Conservation (phyloP, 2,797 vertebrate genomes). For the Silurus lanzhouensis region DNA sequence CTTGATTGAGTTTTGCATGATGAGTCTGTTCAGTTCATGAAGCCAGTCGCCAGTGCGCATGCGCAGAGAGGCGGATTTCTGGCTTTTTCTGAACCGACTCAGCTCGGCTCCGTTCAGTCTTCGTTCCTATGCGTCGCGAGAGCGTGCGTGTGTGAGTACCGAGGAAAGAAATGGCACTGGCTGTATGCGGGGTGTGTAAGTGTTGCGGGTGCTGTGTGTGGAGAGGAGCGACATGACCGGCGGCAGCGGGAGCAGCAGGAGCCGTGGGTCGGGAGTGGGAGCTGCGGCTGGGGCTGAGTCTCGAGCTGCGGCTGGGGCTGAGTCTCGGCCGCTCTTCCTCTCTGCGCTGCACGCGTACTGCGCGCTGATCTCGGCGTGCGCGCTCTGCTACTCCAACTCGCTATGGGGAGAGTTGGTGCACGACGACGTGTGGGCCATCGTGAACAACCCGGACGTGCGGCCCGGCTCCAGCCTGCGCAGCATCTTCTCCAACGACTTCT, state of each 20-base stretch:
- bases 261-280: constrained; percentile 65
- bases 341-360: constrained; percentile 64
- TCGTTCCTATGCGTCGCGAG: background rate
- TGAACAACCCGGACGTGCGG: constrained; percentile 91
- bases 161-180: constrained; percentile 13
- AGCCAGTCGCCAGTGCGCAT: constrained; percentile 62
- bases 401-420: constrained; percentile 92
- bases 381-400: constrained; percentile 85
- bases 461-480: constrained; percentile 75
- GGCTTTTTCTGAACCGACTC: constrained; percentile 19
- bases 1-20: too few relatives aligned
- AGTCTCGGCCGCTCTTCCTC: constrained; percentile 49
- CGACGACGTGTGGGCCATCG: constrained; percentile 95
- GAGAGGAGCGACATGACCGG: constrained; percentile 72
- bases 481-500: constrained; percentile 92
- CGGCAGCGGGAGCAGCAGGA: constrained; percentile 62
- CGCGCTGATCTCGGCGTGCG: constrained; percentile 75
- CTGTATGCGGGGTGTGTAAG: constrained; percentile 32
- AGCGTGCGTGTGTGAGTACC: background rate
- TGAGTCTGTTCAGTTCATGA: background rate
- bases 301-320: constrained; percentile 41
- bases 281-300: constrained; percentile 53
- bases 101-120: constrained; percentile 15
- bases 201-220: constrained; percentile 57
- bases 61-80: constrained; percentile 62